phyloP scores from a whole-genome alignment of 2,113 vertebrate genomes.

The Vombatus ursinus region DNA sequence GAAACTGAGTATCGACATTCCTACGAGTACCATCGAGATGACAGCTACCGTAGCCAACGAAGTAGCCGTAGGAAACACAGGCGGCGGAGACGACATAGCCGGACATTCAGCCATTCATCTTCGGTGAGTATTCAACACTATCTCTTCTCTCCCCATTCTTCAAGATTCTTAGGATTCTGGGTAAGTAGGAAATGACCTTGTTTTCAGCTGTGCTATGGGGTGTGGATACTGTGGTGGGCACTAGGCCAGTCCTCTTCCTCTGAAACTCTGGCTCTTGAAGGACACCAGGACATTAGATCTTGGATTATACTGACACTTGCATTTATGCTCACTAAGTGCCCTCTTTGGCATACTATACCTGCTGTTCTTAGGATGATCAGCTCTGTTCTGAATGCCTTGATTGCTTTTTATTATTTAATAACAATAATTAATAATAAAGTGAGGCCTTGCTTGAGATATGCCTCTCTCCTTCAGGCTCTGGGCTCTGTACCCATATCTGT shows the following conservation, averaged over 20 bases:
- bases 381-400: slow-evolving; percentile 19
- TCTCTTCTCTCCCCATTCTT: slow-evolving; percentile 73
- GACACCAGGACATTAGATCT: slow-evolving; percentile 20
- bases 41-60: slow-evolving; percentile 92
- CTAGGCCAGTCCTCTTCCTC: slow-evolving; percentile 12
- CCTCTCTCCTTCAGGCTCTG: slow-evolving; percentile 45
- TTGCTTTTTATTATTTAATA: not conserved
- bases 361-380: slow-evolving; percentile 35
- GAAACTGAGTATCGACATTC: slow-evolving; percentile 88
- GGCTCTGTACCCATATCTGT: slow-evolving; percentile 42
- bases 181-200: slow-evolving; percentile 74
- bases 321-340: not conserved
- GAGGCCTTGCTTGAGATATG: slow-evolving; percentile 43
- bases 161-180: slow-evolving; percentile 65
- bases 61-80: slow-evolving; percentile 98
- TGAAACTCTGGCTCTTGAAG: slow-evolving; percentile 36
- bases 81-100: slow-evolving; percentile 96
- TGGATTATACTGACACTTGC: slow-evolving; percentile 32
- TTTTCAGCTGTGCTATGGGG: slow-evolving; percentile 54
- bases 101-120: slow-evolving; percentile 97
- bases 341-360: slow-evolving; percentile 41
- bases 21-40: slow-evolving; percentile 92
- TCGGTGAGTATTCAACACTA: slow-evolving; percentile 92
- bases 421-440: not conserved
- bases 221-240: slow-evolving; percentile 28